These are phyloP conservation scores for Stichopus chloronotus DNA, from an alignment of 35 echinoderm and acorn worm species.

Conservation along the genomic window DNA sequence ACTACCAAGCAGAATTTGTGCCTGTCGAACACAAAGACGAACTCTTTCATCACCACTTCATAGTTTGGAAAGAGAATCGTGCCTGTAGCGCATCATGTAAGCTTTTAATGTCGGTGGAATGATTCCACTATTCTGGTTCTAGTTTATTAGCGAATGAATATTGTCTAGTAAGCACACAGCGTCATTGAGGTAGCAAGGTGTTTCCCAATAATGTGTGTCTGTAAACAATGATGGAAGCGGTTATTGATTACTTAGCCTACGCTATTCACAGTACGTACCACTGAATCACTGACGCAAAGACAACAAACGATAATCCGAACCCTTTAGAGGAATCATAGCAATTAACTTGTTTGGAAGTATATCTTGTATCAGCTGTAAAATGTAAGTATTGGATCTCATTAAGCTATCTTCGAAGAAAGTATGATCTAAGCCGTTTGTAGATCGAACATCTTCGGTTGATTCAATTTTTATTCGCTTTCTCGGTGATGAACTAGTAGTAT, in stretches of 20 bases:
- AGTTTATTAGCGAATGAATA: conserved; percentile 38
- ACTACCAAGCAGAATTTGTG: not conserved
- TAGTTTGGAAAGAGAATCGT: not conserved
- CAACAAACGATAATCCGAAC: not conserved
- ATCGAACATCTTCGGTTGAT: too few species aligned
- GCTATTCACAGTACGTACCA: not conserved
- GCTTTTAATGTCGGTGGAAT: not conserved
- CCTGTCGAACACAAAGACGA: not conserved
- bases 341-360: not conserved
- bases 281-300: not conserved
- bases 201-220: conserved; percentile 34
- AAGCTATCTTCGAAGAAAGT: too few species aligned
- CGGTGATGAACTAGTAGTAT: too few species aligned
- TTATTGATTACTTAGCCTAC: conserved; percentile 2
- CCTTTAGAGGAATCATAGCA: not conserved
- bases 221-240: conserved; percentile 23
- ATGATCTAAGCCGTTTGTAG: too few species aligned
- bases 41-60: not conserved
- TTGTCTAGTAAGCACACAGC: conserved; percentile 2
- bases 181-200: conserved; percentile 46
- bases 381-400: not conserved
- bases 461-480: too few species aligned
- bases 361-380: not conserved
- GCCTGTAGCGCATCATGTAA: not conserved
- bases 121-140: not conserved